phyloP scores from a whole-genome alignment of 2,888 invertebrate genomes.

The Iphiclides podalirius region DNA sequence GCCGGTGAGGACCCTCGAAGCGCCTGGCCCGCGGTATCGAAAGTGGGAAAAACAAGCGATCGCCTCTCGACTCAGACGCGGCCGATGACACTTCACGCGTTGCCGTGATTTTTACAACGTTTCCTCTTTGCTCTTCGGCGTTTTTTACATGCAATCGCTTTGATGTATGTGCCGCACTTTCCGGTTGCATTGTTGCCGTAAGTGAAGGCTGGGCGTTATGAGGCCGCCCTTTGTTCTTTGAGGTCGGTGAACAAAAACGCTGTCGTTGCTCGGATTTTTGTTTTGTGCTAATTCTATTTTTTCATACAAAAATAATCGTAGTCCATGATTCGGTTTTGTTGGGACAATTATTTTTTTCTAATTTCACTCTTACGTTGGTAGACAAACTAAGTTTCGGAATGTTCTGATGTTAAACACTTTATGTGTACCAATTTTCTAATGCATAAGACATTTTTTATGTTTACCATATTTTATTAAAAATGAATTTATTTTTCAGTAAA shows the following conservation, averaged over 20 bases:
- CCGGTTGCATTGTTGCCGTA: slow-evolving; percentile 35
- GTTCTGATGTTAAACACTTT: too few species aligned
- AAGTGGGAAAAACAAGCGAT: slow-evolving; percentile 79
- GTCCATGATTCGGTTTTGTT: neutral
- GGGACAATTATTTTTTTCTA: too few species aligned
- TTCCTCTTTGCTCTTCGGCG: slow-evolving; percentile 59
- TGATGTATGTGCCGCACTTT: slow-evolving; percentile 52
- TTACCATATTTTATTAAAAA: too few species aligned
- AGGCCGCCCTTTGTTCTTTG: slow-evolving; percentile 22
- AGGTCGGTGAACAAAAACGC: slow-evolving; percentile 16
- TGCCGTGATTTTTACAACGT: slow-evolving; percentile 78
- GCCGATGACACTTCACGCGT: slow-evolving; percentile 76
- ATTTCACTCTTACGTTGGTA: too few species aligned
- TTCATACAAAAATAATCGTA: neutral
- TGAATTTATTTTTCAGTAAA: too few species aligned
- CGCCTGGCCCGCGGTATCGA: slow-evolving; percentile 61
- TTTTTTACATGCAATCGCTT: slow-evolving; percentile 71
- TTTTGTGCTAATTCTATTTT: slow-evolving; percentile 13
- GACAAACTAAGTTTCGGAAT: too few species aligned
- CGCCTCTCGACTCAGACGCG: slow-evolving; percentile 73
- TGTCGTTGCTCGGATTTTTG: slow-evolving; percentile 9
- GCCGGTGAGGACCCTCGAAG: slow-evolving; percentile 63
- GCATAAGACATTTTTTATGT: too few species aligned
- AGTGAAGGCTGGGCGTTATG: slow-evolving; percentile 33
- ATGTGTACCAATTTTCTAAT: too few species aligned